A percentile compares a stretch with the other conserved stretches of the same genome.
These are phyloP conservation scores for Trichechus manatus DNA, from an alignment of 2,113 vertebrate species.

Conservation along the genomic window DNA sequence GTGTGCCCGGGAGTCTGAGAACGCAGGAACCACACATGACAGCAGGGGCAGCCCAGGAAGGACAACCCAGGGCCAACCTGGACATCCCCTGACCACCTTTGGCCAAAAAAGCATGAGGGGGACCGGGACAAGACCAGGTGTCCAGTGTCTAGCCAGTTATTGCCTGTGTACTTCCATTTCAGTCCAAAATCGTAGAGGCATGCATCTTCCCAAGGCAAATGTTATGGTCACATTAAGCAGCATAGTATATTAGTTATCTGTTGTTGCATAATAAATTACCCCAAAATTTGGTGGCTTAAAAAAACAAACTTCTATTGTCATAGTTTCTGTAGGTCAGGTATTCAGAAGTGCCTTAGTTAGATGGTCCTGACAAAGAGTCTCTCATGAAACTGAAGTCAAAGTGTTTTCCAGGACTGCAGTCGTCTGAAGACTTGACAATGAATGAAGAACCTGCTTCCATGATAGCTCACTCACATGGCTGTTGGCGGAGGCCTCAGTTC, in stretches of 20 bases:
- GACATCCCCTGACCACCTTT: not conserved
- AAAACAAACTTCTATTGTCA: not conserved
- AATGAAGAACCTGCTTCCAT: not conserved
- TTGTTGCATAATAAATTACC: not conserved
- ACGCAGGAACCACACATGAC: not conserved
- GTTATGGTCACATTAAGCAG: not conserved
- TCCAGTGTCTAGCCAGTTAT: not conserved
- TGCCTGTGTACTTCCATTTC: not conserved
- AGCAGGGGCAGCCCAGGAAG: not conserved
- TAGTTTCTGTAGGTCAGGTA: not conserved
- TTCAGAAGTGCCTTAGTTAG: not conserved
- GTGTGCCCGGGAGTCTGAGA: not conserved
- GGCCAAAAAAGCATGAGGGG: no score
- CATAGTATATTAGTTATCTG: not conserved
- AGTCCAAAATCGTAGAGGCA: not conserved
- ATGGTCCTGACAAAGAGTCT: not conserved
- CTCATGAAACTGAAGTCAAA: not conserved
- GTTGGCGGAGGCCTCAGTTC: not conserved
- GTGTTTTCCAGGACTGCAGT: not conserved
- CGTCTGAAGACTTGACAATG: not conserved
- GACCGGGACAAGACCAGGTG: not conserved
- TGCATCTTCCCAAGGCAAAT: not conserved
- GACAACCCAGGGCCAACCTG: not conserved
- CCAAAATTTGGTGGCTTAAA: not conserved
- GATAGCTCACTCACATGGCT: fast-evolving